phyloP scores from a whole-genome alignment of 2,113 vertebrate genomes.

The Seriola dumerili region DNA sequence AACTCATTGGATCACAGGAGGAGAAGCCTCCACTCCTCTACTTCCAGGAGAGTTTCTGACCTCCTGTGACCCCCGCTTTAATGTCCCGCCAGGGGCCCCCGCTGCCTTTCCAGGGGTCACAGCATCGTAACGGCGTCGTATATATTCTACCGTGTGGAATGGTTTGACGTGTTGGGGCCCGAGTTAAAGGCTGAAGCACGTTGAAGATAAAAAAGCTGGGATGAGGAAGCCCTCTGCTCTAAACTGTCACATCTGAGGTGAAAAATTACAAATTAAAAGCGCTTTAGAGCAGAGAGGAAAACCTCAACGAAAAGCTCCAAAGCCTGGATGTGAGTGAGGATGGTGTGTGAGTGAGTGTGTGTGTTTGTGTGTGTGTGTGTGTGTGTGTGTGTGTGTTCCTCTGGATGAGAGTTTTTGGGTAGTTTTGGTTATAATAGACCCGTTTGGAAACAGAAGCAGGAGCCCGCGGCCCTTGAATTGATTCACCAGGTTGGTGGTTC shows the following conservation, averaged over 20 bases:
- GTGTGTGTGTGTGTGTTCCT: slow-evolving; percentile 1
- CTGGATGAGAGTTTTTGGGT: slow-evolving; percentile 1
- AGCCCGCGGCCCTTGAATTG: slow-evolving; percentile 88
- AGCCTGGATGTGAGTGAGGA: background rate
- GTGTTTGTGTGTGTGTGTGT: background rate
- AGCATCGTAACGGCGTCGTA: background rate
- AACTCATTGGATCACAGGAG: slow-evolving; percentile 19
- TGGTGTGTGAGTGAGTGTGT: background rate
- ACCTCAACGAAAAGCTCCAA: background rate
- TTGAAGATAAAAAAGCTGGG: background rate
- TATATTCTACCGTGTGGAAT: slow-evolving; percentile 14
- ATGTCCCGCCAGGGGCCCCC: background rate
- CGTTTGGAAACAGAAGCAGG: slow-evolving; percentile 86
- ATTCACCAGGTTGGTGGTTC: slow-evolving; percentile 95
- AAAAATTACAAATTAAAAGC: background rate
- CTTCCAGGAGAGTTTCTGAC: slow-evolving; percentile 40
- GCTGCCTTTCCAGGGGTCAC: slow-evolving; percentile 6
- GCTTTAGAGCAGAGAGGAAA: background rate
- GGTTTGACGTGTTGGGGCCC: slow-evolving; percentile 19
- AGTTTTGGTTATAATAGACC: slow-evolving; percentile 62
- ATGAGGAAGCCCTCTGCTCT: background rate
- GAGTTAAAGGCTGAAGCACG: slow-evolving; percentile 8
- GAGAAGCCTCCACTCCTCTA: slow-evolving; percentile 6
- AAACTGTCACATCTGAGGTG: background rate
- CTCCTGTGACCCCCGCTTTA: slow-evolving; percentile 22